Percentiles rank a stretch among this genome's conserved stretches.
Evolutionary conservation across 2,113 vertebrate species (phyloP).

Genomic region (Solenodon paradoxus): DNA sequence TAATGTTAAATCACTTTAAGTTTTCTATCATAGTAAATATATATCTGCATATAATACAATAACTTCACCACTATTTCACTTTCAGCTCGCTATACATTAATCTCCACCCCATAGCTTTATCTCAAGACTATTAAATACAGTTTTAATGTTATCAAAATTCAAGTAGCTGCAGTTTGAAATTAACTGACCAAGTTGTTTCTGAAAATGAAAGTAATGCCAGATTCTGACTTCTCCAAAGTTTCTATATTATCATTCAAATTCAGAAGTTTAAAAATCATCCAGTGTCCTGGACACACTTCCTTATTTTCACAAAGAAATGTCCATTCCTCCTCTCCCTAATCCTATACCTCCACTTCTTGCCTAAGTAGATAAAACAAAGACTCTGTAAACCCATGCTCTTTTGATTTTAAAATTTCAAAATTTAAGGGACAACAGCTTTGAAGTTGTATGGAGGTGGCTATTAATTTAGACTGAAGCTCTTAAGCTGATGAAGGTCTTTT

Average conservation of each 20-base stretch:
- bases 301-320: neutral
- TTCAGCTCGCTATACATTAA: too few species aligned
- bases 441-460: neutral
- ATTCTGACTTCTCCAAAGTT: rapidly evolving
- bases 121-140: neutral
- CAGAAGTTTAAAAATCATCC: too few species aligned
- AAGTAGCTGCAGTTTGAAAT: neutral
- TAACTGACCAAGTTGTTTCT: neutral
- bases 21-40: too few species aligned
- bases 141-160: neutral
- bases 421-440: neutral
- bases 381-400: neutral
- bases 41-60: too few species aligned
- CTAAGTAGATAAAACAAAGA: neutral
- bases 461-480: neutral
- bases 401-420: neutral
- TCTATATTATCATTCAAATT: neutral
- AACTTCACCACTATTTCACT: too few species aligned
- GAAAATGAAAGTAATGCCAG: neutral
- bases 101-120: too few species aligned
- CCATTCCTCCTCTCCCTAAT: too few species aligned
- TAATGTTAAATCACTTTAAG: too few species aligned
- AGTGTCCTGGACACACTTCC: rapidly evolving
- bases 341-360: too few species aligned
- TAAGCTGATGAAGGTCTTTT: neutral